Evolutionary conservation across 2,888 invertebrate genomes (phyloP), one percentile per base, ranked within the genome.

Genomic region (Idaea straminata): DNA sequence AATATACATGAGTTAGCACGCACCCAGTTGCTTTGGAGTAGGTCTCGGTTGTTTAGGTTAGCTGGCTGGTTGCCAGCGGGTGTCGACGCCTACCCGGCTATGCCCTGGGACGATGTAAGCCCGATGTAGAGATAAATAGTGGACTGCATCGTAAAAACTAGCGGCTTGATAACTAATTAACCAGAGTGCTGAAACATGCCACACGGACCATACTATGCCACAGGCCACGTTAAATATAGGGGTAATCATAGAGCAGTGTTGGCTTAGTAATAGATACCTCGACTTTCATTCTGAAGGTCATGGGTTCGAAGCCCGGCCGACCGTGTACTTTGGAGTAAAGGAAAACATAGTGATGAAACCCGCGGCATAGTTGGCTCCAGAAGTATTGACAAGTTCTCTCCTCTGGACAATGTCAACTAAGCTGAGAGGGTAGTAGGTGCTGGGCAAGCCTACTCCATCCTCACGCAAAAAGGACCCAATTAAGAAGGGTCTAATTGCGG

Each of bases 11-110:
- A 59, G 59, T 47, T 60, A 64, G 62, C 68, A 68, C 67, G 67
- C 67, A 67, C 66, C 66, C 67, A 62, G 66, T 58, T 63, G 59
- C 60, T 66, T 63, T 16, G 60, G 66, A 68, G 62, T 74, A 75
- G 74, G 77, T 76, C 69, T 75, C 76, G 75, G 74, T 59, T 76
- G 76, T 77, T 74, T 72, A 64, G 64, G 63, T 62, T 69, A 69
- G 71, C 76, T 85, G 87, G 86, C 84, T 68, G 34, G 64, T 15
- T 75, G 87, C 86, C 86, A 86, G 72, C 68, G 61, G 63, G 64
- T 67, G 75, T 69, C 73, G 71, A 64, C 75, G 74, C 74, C 79
- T 72, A 74, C 67, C 67, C 69, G 79, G 69, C 81, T 80, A 78
- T 78, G 79, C 82, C 79, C 67, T 65, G 72, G 75, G 79, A 75